These are phyloP conservation scores for Gallinago nigripennis DNA, from an alignment of 2,797 vertebrate genomes.

Conservation along the genomic window DNA sequence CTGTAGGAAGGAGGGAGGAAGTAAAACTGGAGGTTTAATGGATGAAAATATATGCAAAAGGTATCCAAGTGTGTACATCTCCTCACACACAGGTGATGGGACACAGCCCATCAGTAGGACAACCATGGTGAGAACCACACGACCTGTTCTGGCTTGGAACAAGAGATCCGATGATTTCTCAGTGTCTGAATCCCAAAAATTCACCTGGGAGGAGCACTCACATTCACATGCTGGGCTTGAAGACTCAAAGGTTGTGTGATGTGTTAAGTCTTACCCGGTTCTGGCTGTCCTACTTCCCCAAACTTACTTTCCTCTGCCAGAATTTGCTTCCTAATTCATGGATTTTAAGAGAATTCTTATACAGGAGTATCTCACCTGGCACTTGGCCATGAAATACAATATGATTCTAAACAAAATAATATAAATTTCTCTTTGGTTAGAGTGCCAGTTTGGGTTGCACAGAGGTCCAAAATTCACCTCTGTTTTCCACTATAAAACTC, in stretches of 20 bases:
- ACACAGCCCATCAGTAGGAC: neutral
- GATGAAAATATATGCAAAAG: neutral
- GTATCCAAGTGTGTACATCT: rapidly evolving
- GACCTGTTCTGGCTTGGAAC: neutral
- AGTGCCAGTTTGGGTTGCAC: neutral
- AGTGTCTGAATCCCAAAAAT: neutral
- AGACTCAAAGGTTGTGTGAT: neutral
- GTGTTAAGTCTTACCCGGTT: neutral
- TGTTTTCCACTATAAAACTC: neutral
- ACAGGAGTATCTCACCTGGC: neutral
- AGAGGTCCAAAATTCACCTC: neutral
- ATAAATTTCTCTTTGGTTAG: neutral
- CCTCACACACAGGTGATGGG: rapidly evolving
- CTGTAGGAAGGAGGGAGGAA: neutral
- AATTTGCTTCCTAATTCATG: neutral
- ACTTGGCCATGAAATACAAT: neutral
- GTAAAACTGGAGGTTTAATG: neutral
- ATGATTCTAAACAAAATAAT: neutral
- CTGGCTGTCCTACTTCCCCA: neutral
- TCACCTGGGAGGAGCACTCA: neutral
- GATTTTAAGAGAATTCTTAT: neutral
- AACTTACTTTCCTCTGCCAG: neutral
- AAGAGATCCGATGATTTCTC: neutral
- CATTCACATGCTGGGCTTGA: neutral
- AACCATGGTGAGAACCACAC: neutral